These are phyloP conservation scores for Plebejus melissa DNA, from an alignment of 2,888 invertebrate genomes.

Conservation along the genomic window DNA sequence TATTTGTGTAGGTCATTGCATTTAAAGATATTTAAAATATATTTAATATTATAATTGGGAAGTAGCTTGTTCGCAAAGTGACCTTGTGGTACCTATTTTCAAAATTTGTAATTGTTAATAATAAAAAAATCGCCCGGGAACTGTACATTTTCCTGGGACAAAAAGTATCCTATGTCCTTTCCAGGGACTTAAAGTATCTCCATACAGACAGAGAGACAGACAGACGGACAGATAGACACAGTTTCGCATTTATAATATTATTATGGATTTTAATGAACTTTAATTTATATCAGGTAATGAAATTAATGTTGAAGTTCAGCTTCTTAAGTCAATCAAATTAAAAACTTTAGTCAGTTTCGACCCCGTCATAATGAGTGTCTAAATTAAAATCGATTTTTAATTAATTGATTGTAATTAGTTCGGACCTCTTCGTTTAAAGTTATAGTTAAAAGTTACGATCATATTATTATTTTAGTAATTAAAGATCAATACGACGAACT, in stretches of 20 bases:
- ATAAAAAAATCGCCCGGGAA: too few relatives aligned
- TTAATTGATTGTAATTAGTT: neutral
- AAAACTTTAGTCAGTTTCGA: neutral
- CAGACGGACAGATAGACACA: too few relatives aligned
- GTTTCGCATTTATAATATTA: too few relatives aligned
- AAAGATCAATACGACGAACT: neutral
- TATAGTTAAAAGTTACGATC: neutral
- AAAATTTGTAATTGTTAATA: too few relatives aligned
- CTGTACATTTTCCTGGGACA: too few relatives aligned
- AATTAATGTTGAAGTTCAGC: neutral
- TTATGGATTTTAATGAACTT: too few relatives aligned
- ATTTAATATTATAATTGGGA: neutral
- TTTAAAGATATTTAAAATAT: neutral
- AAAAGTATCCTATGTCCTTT: too few relatives aligned
- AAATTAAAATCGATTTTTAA: neutral
- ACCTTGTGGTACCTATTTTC: neutral
- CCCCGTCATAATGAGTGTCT: neutral
- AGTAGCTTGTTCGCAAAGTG: neutral
- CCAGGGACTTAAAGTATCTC: too few relatives aligned
- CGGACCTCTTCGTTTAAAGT: neutral
- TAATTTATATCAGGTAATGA: neutral
- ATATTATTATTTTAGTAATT: neutral
- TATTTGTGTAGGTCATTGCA: neutral
- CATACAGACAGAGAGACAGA: too few relatives aligned
- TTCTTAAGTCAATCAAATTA: slow-evolving; percentile 11